Percentiles rank a stretch among this genome's conserved stretches.
These are phyloP conservation scores for Aleiodes testaceus DNA, from an alignment of 2,888 invertebrate genomes.

Conservation along the genomic window DNA sequence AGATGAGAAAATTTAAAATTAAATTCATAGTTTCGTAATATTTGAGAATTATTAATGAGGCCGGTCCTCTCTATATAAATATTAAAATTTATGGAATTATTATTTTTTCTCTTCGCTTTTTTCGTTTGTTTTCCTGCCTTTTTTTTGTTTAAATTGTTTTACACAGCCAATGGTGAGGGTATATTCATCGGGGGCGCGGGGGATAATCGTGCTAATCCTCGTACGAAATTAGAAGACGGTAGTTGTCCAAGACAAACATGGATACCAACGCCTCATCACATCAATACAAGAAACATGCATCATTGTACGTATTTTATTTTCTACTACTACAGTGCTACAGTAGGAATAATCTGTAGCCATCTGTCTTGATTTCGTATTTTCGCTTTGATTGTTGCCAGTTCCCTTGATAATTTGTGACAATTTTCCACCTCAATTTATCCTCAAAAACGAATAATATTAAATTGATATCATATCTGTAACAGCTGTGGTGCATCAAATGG, in stretches of 20 bases:
- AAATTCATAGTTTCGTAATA: too few relatives aligned
- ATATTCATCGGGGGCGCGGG: slow-evolving; percentile 68
- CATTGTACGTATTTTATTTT: slow-evolving; percentile 67
- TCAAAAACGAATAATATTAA: neutral
- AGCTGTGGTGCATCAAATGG: slow-evolving; percentile 70
- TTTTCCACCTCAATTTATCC: neutral
- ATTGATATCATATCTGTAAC: slow-evolving; percentile 52
- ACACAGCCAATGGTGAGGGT: slow-evolving; percentile 69
- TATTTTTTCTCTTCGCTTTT: slow-evolving; percentile 11
- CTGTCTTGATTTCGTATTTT: slow-evolving; percentile 14
- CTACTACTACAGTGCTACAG: slow-evolving; percentile 38
- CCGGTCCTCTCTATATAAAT: neutral
- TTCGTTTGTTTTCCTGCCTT: slow-evolving; percentile 17
- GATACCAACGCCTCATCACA: slow-evolving; percentile 70
- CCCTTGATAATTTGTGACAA: neutral
- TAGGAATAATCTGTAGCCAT: slow-evolving; percentile 10
- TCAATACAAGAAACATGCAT: slow-evolving; percentile 69
- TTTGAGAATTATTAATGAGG: too few relatives aligned
- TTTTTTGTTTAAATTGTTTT: slow-evolving; percentile 22
- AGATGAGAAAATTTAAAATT: too few relatives aligned
- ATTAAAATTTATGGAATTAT: slow-evolving; percentile 47
- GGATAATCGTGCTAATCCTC: slow-evolving; percentile 67
- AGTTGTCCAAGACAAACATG: slow-evolving; percentile 67
- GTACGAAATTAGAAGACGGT: slow-evolving; percentile 70
- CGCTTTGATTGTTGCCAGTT: slow-evolving; percentile 2